Percentiles rank a stretch among this genome's conserved stretches.
These are phyloP conservation scores for Paradoxurus hermaphroditus DNA, from an alignment of 2,113 vertebrate species.

Conservation along the genomic window DNA sequence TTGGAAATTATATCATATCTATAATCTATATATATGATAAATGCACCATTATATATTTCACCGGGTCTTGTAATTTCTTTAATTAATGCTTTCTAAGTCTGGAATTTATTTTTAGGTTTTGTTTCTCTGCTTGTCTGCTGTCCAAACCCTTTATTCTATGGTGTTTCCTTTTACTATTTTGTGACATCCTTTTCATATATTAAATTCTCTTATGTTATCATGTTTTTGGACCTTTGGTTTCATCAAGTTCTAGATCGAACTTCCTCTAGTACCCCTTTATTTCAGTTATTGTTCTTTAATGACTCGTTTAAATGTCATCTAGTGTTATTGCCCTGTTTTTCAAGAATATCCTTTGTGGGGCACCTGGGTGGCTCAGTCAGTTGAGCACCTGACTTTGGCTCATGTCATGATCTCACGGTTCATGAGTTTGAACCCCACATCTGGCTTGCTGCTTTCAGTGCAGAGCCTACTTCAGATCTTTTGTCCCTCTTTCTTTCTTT, in stretches of 20 bases:
- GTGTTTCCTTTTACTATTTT: neutral
- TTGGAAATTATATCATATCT: neutral
- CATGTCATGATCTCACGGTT: too few species aligned
- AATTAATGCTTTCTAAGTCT: neutral
- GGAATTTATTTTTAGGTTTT: neutral
- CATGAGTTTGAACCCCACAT: too few species aligned
- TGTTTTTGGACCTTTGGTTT: neutral
- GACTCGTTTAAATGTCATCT: neutral
- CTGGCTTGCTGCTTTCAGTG: too few species aligned
- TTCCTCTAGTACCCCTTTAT: neutral
- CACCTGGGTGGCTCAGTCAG: too few species aligned
- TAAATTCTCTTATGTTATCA: neutral
- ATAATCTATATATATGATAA: neutral
- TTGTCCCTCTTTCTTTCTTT: too few species aligned
- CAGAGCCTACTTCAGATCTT: too few species aligned
- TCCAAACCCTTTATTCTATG: neutral
- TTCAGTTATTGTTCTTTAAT: neutral
- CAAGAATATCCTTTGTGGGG: neutral
- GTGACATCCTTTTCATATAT: neutral
- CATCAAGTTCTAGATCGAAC: neutral
- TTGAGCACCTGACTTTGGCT: too few species aligned
- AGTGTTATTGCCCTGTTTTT: neutral
- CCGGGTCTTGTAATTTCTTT: neutral
- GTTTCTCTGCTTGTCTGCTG: neutral
- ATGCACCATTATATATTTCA: neutral